Evolutionary conservation across 1,140 invertebrate genomes (phyloP).

Genomic region (Lithobius niger): DNA sequence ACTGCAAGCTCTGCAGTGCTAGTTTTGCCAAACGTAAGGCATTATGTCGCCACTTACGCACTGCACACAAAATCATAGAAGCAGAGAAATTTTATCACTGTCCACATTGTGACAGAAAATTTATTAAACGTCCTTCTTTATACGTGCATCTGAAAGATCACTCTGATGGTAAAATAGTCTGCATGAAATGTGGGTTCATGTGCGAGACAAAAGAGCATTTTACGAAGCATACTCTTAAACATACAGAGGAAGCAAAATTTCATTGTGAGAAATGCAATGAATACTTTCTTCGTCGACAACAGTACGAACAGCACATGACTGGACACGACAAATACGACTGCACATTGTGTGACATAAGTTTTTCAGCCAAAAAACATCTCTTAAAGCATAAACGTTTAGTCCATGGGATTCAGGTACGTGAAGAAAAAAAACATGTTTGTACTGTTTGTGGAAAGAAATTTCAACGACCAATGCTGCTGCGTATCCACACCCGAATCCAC

Average conservation of each 20-base stretch:
- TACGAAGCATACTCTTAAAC: conserved; percentile 19
- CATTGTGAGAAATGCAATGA: conserved; percentile 22
- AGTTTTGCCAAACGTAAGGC: conserved; percentile 15
- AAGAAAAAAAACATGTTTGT: conserved; percentile 14
- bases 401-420: conserved; percentile 10
- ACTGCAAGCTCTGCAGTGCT: conserved; percentile 13
- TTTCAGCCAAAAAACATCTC: conserved; percentile 17
- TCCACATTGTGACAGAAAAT: conserved; percentile 12
- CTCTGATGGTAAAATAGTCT: conserved; percentile 21
- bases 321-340: conserved; percentile 20
- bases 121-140: conserved; percentile 17
- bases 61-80: conserved; percentile 13
- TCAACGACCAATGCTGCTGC: conserved; percentile 14
- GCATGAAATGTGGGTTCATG: conserved; percentile 24
- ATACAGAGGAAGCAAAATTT: conserved; percentile 18
- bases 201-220: conserved; percentile 17
- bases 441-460: conserved; percentile 17
- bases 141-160: conserved; percentile 22
- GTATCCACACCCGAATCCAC: conserved; percentile 14
- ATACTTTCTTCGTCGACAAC: conserved; percentile 18
- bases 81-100: conserved; percentile 16
- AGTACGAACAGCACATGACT: conserved; percentile 20
- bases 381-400: conserved; percentile 13
- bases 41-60: conserved; percentile 15
- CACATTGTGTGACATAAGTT: conserved; percentile 16